Conservation (phyloP, 2,888 invertebrate species). For the Hypolimnas misippus region DNA sequence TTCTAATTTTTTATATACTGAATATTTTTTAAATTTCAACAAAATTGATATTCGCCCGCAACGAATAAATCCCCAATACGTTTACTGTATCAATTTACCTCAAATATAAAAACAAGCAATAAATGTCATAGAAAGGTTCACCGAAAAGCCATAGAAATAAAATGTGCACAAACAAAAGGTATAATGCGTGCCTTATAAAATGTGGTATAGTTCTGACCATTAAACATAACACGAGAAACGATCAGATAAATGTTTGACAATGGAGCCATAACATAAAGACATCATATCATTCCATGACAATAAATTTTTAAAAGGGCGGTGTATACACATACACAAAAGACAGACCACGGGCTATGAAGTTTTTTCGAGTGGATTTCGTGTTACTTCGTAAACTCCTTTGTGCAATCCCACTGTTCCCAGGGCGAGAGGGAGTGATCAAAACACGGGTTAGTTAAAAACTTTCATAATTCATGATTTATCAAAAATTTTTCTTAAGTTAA, state of each 20-base stretch:
- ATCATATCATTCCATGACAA: constrained; percentile 81
- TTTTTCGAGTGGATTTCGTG: constrained; percentile 66
- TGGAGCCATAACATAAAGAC: constrained; percentile 77
- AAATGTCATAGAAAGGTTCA: constrained; percentile 38
- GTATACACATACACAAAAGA: constrained; percentile 74
- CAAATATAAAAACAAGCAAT: constrained; percentile 34
- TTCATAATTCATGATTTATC: constrained; percentile 44
- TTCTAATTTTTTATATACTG: background rate
- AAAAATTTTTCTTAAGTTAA: constrained; percentile 24
- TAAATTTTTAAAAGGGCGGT: constrained; percentile 80
- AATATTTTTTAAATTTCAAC: background rate
- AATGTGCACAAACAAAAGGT: constrained; percentile 34
- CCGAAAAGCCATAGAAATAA: constrained; percentile 36
- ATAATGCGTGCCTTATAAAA: constrained; percentile 39
- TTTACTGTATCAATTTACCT: constrained; percentile 28
- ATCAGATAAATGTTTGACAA: constrained; percentile 82
- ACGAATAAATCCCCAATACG: background rate
- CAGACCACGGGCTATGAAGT: constrained; percentile 58
- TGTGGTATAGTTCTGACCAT: constrained; percentile 55
- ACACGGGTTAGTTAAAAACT: constrained; percentile 52
- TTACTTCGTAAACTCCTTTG: constrained; percentile 51
- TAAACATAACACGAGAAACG: constrained; percentile 71
- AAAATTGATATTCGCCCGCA: background rate
- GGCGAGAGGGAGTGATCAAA: constrained; percentile 81
- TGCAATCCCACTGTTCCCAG: constrained; percentile 65